Conservation (phyloP, 1,140 invertebrate species). For the Monomorium pharaonis region DNA sequence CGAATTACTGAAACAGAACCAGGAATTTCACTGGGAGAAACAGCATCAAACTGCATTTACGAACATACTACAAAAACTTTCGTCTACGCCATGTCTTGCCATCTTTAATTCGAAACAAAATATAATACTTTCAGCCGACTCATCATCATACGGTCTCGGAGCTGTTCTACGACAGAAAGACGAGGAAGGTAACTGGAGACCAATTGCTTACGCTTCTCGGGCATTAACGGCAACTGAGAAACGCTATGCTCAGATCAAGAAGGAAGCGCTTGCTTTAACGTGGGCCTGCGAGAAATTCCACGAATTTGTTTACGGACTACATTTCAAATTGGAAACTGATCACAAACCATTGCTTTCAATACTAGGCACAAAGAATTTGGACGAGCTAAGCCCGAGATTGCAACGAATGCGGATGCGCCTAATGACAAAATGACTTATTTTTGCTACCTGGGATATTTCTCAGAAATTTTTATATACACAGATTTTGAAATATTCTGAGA, state of each 20-base stretch:
- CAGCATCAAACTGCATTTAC: conserved; percentile 53
- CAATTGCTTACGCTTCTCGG: conserved; percentile 77
- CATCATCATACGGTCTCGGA: conserved; percentile 46
- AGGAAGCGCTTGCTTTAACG: conserved; percentile 85
- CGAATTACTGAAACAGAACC: conserved; percentile 21
- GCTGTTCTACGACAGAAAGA: conserved; percentile 76
- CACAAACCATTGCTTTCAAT: conserved; percentile 79
- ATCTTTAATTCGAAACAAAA: conserved; percentile 71
- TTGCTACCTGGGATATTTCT: too few relatives aligned
- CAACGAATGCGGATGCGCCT: conserved; percentile 79
- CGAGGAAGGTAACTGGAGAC: conserved; percentile 54
- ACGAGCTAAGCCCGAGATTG: conserved; percentile 75
- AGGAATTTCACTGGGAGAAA: neutral
- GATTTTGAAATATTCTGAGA: too few relatives aligned
- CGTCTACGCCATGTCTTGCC: conserved; percentile 70
- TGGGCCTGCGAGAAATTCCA: conserved; percentile 81
- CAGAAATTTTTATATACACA: too few relatives aligned
- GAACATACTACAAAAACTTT: conserved; percentile 66
- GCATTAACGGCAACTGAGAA: conserved; percentile 68
- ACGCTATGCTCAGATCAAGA: conserved; percentile 82
- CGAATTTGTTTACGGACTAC: conserved; percentile 73
- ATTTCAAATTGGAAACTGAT: conserved; percentile 76
- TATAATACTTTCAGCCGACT: neutral
- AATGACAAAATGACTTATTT: too few relatives aligned
- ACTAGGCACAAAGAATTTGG: neutral